A percentile compares a stretch with the other conserved stretches of the same genome.
Conservation (phyloP, 2,888 invertebrate species). For the Lasius fuliginosus region DNA sequence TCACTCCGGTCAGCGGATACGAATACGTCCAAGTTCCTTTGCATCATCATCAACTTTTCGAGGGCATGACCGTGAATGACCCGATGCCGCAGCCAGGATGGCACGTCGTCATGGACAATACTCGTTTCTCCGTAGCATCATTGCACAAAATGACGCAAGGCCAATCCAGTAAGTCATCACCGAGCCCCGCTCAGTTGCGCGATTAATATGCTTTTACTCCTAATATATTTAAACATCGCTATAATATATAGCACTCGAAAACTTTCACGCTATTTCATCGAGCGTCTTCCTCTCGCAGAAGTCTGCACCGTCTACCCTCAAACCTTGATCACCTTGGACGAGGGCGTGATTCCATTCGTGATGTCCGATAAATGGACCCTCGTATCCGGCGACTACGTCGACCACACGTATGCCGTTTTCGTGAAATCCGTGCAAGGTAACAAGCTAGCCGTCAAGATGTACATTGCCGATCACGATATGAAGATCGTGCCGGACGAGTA, state of each 20-base stretch:
- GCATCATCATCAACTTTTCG: constrained; percentile 15
- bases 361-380: constrained; percentile 82
- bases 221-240: background rate
- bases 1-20: constrained; percentile 77
- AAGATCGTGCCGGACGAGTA: constrained; percentile 69
- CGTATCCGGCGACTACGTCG: constrained; percentile 78
- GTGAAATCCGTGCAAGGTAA: constrained; percentile 78
- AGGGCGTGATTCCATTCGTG: constrained; percentile 67
- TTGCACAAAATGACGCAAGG: constrained; percentile 29
- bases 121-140: constrained; percentile 34
- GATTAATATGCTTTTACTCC: background rate
- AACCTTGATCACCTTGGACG: constrained; percentile 73
- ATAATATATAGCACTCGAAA: background rate
- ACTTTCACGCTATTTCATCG: background rate
- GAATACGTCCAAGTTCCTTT: constrained; percentile 44
- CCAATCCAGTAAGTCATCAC: constrained; percentile 52
- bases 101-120: constrained; percentile 63
- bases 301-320: constrained; percentile 80
- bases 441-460: constrained; percentile 72
- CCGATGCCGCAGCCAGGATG: constrained; percentile 56
- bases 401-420: constrained; percentile 81
- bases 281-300: constrained; percentile 71
- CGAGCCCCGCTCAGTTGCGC: no score
- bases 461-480: constrained; percentile 62
- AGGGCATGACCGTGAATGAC: constrained; percentile 23